Base-by-base conservation (phyloP, 2,113 vertebrate genomes). In the Dunckerocampus dactyliophorus region DNA sequence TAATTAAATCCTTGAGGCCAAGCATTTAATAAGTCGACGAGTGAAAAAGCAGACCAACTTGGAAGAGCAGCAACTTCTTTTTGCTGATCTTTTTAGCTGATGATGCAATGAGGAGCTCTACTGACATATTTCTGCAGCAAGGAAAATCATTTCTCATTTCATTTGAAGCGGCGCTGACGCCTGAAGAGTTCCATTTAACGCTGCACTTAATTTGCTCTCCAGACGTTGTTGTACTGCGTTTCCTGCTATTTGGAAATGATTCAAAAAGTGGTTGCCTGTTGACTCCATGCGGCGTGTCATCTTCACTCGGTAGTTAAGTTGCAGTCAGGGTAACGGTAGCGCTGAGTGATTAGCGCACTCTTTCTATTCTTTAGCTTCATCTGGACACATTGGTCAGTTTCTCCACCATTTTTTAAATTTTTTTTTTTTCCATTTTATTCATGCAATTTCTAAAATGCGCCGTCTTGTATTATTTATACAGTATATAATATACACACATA, bases 111-210 rank as follows among this genome's bases (percentile, higher is more conserved):
- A 17, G 12, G 52, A 11, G 51, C 28, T 17, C 14, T 6, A 54
- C 28, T 21, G 54, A 42, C 39, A 56, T 21, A 13, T 42, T 42
- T 37, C 54, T 42, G 54, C 54, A 42, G 54, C 20, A 13, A 56
- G 21, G 54, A 19, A 56, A 56, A 56, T 56, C 37, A 42, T 42
- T 56, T 42, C 39, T 42, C 54, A 21, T 43, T 56, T 56, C 37
- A 56, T 56, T 21, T 14, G 12, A 13, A 39, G 19, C 17, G 19
- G n/a, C 19, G 13, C 19, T 42, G 34, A 56, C 34, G 54, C 31
- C 39, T 56, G n/a, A 21, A 42, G 76, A 79, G 42, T 69, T 80
- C 58, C 63, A 70, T 82, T 34, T 76, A 75, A 62, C 68, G 71
- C 21, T 49, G 61, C 48, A 71, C 78, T 71, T 72, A 54, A 79